Conservation (phyloP, 2,113 vertebrate genomes). For the Pandion haliaetus region DNA sequence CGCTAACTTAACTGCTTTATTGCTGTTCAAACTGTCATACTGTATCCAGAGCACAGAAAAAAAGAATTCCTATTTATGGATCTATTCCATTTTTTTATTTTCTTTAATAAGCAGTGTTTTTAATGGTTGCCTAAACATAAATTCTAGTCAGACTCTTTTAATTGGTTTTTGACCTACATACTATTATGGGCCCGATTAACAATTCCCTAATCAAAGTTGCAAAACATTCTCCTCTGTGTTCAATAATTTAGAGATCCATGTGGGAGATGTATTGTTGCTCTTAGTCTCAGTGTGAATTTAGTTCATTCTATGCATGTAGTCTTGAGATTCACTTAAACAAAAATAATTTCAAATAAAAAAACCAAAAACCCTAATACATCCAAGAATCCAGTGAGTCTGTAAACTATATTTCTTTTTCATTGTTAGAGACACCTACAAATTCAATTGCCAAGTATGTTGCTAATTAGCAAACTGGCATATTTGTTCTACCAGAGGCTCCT, state of each 20-base stretch:
- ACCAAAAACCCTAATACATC: neutral
- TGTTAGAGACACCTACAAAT: neutral
- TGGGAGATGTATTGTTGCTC: constrained; percentile 47
- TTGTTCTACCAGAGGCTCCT: neutral
- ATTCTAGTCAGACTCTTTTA: constrained; percentile 59
- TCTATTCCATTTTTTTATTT: neutral
- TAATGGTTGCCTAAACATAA: constrained; percentile 32
- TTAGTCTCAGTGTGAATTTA: constrained; percentile 4
- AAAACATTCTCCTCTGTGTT: constrained; percentile 56
- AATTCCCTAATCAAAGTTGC: constrained; percentile 67
- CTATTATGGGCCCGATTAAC: constrained; percentile 52
- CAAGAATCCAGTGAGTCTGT: neutral
- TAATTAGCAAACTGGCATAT: neutral
- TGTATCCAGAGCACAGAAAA: neutral
- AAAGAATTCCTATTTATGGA: neutral
- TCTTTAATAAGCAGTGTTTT: neutral
- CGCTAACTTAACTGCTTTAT: neutral
- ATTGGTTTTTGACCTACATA: constrained; percentile 68
- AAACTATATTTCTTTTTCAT: neutral
- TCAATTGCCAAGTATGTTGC: neutral
- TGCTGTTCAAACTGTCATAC: neutral
- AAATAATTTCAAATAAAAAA: constrained; percentile 23
- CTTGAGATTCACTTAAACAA: neutral
- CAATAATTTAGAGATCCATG: constrained; percentile 63
- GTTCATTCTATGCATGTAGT: neutral